phyloP scores from a whole-genome alignment of 2,113 vertebrate species.

The Melanotaenia duboulayi region DNA sequence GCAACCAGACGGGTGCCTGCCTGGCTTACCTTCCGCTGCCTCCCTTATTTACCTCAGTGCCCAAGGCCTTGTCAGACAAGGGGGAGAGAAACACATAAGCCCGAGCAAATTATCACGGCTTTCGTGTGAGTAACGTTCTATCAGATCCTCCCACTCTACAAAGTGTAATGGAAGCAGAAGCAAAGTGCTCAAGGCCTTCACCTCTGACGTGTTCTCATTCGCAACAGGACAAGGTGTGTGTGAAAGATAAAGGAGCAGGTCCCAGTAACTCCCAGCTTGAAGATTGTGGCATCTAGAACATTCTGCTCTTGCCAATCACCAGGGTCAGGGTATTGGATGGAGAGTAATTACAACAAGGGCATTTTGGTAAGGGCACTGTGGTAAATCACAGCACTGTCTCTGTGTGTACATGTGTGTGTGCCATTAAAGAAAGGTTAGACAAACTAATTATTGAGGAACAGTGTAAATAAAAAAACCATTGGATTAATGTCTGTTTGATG shows the following conservation, averaged over 20 bases:
- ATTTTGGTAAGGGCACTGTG: conserved; percentile 62
- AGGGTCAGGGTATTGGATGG: conserved; percentile 70
- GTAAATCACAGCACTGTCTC: conserved; percentile 58
- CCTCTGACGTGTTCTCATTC: conserved; percentile 69
- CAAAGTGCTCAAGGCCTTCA: conserved; percentile 70
- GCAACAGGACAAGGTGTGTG: conserved; percentile 74
- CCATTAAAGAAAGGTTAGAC: conserved; percentile 69
- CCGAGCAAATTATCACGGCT: conserved; percentile 70
- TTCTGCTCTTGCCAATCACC: conserved; percentile 73
- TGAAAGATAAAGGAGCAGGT: conserved; percentile 74
- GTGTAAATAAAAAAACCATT: conserved; percentile 71
- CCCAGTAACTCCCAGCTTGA: conserved; percentile 46
- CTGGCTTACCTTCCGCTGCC: conserved; percentile 68
- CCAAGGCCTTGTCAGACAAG: conserved; percentile 74
- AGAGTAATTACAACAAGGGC: conserved; percentile 75
- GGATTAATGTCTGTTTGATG: conserved; percentile 66
- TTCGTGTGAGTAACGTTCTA: conserved; percentile 71
- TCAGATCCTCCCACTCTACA: conserved; percentile 75
- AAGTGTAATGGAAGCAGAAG: conserved; percentile 75
- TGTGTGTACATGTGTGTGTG: conserved; percentile 12
- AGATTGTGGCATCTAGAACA: conserved; percentile 65
- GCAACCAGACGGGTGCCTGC: conserved; percentile 63
- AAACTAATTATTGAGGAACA: conserved; percentile 69
- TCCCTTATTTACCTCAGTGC: conserved; percentile 74
- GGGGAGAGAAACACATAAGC: conserved; percentile 65